Base-by-base conservation (phyloP, 2,113 vertebrate genomes). In the Oenanthe melanoleuca region DNA sequence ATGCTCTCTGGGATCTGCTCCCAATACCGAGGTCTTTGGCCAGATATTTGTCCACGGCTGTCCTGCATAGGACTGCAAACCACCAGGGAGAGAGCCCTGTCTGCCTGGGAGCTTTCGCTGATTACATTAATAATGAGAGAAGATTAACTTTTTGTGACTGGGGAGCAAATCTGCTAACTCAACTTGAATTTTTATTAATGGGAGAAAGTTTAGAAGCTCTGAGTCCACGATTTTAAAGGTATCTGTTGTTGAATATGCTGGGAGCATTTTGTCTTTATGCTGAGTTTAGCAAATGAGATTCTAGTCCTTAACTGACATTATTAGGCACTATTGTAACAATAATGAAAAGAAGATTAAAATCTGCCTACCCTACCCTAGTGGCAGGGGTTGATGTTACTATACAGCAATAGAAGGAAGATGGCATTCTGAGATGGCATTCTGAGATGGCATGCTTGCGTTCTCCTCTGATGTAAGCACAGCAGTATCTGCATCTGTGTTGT, bases 271-370 rank as follows among this genome's bases (percentile, higher is more conserved):
- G 40, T 69, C 74, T 81, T 93, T 93, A 37, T 86, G 93, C 92
- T 88, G 88, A 88, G 47, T 78, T 86, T 80, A 80, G 87, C 89
- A 96, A 89, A 89, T 95, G 93, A 70, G 72, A 78, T 95, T 89
- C 87, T 77, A 56, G 85, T 64, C 71, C 67, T 95, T 94, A 80
- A 55, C 60, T 92, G 93, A 69, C 65, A 74, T 93, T 92, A 88
- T 88, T 94, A 93, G 82, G 82, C 26, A 1, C 93, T 93, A 80
- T 92, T 88, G 82, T 92, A 92, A 78, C 72, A 61, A 65, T 92
- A 93, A 95, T 84, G 90, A 95, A 88, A 83, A 86, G 91, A 85
- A 17, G 64, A 93, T 97, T 94, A 89, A 89, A 96, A 95, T 88
- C 79, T 92, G 92, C 95, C 82, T 86, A 86, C 87, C 34, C 34